Conservation (phyloP, 2,797 vertebrate genomes). For the Lemur catta region DNA sequence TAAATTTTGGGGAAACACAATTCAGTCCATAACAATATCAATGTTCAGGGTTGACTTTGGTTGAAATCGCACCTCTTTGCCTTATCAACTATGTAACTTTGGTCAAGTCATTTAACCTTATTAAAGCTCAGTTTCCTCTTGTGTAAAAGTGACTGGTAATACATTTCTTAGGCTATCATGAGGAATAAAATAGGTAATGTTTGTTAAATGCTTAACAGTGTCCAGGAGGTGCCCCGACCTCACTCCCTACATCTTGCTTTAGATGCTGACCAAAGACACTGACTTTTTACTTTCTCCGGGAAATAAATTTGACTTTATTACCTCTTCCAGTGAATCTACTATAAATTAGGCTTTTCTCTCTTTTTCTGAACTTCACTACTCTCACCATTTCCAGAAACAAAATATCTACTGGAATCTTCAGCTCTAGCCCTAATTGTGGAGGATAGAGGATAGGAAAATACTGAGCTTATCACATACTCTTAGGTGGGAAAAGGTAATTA, state of each 20-base stretch:
- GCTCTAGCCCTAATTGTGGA: background rate
- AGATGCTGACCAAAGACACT: background rate
- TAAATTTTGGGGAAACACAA: background rate
- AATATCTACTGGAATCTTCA: background rate
- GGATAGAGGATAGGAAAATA: conserved; percentile 11
- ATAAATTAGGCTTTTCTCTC: background rate
- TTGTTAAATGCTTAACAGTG: background rate
- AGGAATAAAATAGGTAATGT: background rate
- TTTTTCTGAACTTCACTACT: background rate
- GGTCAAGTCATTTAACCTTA: background rate
- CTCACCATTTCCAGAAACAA: background rate
- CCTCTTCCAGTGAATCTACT: background rate
- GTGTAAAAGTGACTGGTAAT: background rate
- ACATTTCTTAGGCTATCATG: background rate
- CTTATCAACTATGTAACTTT: background rate
- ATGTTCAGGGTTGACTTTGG: background rate
- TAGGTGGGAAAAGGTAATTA: background rate
- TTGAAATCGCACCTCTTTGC: background rate
- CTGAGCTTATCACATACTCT: background rate
- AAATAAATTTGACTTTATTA: background rate
- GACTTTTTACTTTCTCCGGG: background rate
- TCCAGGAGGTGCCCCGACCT: rapidly evolving
- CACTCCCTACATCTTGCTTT: background rate
- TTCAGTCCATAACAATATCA: background rate
- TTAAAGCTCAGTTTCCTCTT: background rate